These are phyloP conservation scores for Anisognathus igniventris DNA, from an alignment of 2,797 vertebrate species.

Conservation along the genomic window DNA sequence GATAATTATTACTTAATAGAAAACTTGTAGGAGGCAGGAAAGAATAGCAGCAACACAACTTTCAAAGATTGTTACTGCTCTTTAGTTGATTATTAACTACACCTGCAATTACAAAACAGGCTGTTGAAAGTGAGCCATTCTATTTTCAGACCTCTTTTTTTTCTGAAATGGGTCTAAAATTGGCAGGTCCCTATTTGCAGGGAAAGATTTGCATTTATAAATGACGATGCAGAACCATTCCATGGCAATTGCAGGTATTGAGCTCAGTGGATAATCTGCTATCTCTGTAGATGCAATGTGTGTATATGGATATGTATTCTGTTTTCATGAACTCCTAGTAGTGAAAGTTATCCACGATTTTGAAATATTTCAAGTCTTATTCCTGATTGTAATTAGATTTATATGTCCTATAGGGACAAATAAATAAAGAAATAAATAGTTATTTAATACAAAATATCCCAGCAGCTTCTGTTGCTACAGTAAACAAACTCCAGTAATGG, in stretches of 20 bases:
- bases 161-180: not conserved
- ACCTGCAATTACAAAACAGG: not conserved
- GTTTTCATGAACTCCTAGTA: not conserved
- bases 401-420: not conserved
- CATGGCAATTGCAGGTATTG: not conserved
- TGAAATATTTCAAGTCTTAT: not conserved
- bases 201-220: not conserved
- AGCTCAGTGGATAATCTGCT: not conserved
- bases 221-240: not conserved
- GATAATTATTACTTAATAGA: not conserved
- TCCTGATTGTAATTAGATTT: not conserved
- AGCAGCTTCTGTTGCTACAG: not conserved
- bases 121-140: not conserved
- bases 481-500: not conserved
- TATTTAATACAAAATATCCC: not conserved
- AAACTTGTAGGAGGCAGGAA: not conserved
- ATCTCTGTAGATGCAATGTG: not conserved
- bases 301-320: not conserved
- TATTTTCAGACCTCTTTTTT: not conserved
- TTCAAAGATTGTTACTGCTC: not conserved
- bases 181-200: not conserved
- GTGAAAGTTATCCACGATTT: not conserved
- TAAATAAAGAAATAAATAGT: not conserved
- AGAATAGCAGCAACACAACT: not conserved
- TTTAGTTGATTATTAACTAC: conserved; percentile 20